These are phyloP conservation scores for Calephelis virginiensis DNA, from an alignment of 1,140 invertebrate genomes.

Conservation along the genomic window DNA sequence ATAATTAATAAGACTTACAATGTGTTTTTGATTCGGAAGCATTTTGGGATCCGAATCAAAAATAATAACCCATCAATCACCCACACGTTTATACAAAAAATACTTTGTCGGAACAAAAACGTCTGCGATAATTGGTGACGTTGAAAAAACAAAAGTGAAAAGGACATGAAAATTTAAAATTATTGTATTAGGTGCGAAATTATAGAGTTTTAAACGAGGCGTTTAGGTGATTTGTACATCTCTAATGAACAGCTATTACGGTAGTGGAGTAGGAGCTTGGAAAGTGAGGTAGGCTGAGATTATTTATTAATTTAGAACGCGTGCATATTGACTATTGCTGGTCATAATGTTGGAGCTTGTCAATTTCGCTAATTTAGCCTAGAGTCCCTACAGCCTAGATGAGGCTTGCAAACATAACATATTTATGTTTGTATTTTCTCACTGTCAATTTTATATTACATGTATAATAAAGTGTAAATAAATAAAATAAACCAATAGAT, in stretches of 20 bases:
- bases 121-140: slow-evolving; percentile 54
- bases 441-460: no score
- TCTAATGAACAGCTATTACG: slow-evolving; percentile 60
- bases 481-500: no score
- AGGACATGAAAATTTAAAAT: slow-evolving; percentile 69
- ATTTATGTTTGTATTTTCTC: no score
- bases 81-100: slow-evolving; percentile 54
- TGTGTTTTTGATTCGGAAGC: slow-evolving; percentile 58
- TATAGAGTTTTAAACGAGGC: slow-evolving; percentile 68
- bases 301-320: not conserved
- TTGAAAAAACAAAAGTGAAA: slow-evolving; percentile 72
- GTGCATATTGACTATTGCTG: not conserved
- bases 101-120: slow-evolving; percentile 58
- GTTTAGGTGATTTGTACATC: slow-evolving; percentile 67
- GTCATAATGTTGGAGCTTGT: not conserved
- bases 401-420: no score
- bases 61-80: slow-evolving; percentile 75
- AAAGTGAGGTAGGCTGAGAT: not conserved
- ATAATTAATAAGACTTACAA: slow-evolving; percentile 7
- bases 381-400: not conserved
- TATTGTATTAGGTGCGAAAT: slow-evolving; percentile 74
- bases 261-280: slow-evolving; percentile 43
- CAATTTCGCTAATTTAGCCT: not conserved
- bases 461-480: no score
- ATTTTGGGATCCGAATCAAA: slow-evolving; percentile 56